phyloP scores from a whole-genome alignment of 1,140 invertebrate genomes.

The Drosophila parvula region DNA sequence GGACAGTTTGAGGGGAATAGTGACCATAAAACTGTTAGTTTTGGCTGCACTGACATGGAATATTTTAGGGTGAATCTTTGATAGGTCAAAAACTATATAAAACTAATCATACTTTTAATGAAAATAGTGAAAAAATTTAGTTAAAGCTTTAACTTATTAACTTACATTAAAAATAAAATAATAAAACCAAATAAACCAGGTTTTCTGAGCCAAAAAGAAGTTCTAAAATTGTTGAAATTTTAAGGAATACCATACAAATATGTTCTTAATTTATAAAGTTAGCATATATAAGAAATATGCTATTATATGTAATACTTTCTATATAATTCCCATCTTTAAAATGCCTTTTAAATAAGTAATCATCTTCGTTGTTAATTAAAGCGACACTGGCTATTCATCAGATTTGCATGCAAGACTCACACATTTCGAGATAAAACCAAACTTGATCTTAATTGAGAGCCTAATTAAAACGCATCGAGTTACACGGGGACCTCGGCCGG shows the following conservation, averaged over 20 bases:
- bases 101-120: neutral
- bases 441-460: slow-evolving; percentile 71
- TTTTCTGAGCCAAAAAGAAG: no score
- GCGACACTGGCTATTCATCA: neutral
- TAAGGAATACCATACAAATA: no score
- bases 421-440: slow-evolving; percentile 49
- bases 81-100: neutral
- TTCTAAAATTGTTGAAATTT: no score
- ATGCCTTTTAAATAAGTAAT: neutral
- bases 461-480: slow-evolving; percentile 79
- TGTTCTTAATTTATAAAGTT: no score
- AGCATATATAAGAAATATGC: no score
- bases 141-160: no score
- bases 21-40: slow-evolving; percentile 11
- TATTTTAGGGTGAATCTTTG: neutral
- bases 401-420: slow-evolving; percentile 42
- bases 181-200: no score
- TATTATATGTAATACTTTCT: no score
- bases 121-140: neutral
- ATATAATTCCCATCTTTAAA: no score
- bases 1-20: neutral
- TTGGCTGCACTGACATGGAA: neutral
- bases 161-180: no score
- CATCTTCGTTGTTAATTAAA: slow-evolving; percentile 15
- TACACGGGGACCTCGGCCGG: slow-evolving; percentile 55